Evolutionary conservation across 2,888 invertebrate genomes (phyloP).

Genomic region (Neuroscelio doddi): DNA sequence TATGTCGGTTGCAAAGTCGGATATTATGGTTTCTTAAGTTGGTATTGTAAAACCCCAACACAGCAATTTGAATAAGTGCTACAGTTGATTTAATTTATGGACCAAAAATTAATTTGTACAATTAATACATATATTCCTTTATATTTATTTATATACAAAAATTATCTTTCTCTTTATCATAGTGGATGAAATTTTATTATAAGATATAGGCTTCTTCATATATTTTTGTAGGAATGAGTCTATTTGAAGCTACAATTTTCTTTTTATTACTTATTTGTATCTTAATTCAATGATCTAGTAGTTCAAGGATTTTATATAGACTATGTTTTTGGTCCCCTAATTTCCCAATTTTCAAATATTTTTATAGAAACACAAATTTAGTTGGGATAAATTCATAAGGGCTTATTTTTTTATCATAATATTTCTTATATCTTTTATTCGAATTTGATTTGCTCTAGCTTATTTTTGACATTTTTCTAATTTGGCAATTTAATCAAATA

Average conservation of each 20-base stretch:
- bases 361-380: slow-evolving; percentile 26
- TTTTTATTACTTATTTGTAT: slow-evolving; percentile 3
- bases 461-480: slow-evolving; percentile 15
- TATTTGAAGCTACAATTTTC: slow-evolving; percentile 8
- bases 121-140: too few species aligned
- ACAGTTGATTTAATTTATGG: too few species aligned
- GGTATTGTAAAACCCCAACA: too few species aligned
- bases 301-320: slow-evolving; percentile 30
- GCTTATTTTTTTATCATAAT: slow-evolving; percentile 32
- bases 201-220: too few species aligned
- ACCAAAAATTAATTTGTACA: too few species aligned
- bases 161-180: too few species aligned
- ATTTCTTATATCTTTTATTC: slow-evolving; percentile 25
- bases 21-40: too few species aligned
- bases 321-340: slow-evolving; percentile 28
- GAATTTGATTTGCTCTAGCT: slow-evolving; percentile 28
- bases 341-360: slow-evolving; percentile 31
- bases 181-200: too few species aligned
- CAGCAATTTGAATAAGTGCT: too few species aligned
- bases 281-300: slow-evolving; percentile 13
- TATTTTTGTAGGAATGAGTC: slow-evolving; percentile 7
- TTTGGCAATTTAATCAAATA: slow-evolving; percentile 20
- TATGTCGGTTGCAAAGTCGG: too few species aligned
- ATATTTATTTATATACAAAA: too few species aligned
- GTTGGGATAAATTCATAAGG: slow-evolving; percentile 18